Conservation (phyloP, 2,113 vertebrate genomes). For the Sterrhoptilus dennistouni region DNA sequence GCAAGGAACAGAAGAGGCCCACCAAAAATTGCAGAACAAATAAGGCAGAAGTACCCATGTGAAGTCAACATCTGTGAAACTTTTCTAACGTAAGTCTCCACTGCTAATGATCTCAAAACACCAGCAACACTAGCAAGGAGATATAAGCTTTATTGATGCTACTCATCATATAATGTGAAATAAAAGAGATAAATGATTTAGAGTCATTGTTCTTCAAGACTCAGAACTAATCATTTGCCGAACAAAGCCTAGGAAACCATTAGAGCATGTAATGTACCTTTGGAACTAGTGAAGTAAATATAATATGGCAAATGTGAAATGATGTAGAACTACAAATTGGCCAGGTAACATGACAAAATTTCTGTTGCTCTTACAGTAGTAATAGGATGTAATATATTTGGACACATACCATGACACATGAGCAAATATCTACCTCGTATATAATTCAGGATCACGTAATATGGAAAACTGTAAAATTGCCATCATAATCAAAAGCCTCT, state of each 20-base stretch:
- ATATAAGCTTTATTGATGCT: neutral
- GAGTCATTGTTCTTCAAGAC: neutral
- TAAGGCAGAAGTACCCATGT: neutral
- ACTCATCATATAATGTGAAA: neutral
- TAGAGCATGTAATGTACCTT: neutral
- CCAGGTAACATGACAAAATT: neutral
- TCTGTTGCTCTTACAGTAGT: neutral
- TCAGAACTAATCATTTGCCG: neutral
- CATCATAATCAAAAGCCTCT: neutral
- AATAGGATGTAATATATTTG: neutral
- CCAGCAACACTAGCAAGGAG: neutral
- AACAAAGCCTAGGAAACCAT: neutral
- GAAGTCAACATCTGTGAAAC: neutral
- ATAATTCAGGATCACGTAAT: neutral
- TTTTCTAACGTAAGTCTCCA: neutral
- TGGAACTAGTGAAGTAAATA: neutral
- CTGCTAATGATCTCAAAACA: neutral
- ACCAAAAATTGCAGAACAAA: neutral
- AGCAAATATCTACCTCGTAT: neutral
- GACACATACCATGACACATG: neutral
- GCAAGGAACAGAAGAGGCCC: neutral
- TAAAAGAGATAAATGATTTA: neutral
- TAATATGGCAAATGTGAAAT: neutral
- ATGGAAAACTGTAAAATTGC: neutral
- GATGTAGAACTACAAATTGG: neutral